Conservation (phyloP, 2,797 vertebrate genomes). For the Potorous gilbertii region DNA sequence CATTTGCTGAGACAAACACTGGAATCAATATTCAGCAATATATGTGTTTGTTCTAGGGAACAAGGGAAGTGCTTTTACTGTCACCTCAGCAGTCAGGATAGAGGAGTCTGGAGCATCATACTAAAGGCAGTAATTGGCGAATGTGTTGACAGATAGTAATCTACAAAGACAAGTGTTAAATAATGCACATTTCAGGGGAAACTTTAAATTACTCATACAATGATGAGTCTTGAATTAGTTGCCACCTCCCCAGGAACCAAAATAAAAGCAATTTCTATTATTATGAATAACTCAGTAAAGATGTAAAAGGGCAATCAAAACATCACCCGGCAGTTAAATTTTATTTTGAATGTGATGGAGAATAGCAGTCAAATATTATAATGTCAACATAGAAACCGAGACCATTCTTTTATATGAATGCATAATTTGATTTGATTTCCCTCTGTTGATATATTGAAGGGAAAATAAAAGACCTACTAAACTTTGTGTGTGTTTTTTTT, state of each 20-base stretch:
- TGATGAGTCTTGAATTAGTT: not conserved
- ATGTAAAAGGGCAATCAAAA: constrained; percentile 10
- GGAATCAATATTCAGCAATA: not conserved
- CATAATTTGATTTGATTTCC: not conserved
- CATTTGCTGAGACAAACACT: not conserved
- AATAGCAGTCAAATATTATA: not conserved
- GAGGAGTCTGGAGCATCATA: not conserved
- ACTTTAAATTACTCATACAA: not conserved
- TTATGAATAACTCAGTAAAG: constrained; percentile 6
- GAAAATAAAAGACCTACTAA: not conserved
- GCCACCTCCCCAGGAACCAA: not conserved
- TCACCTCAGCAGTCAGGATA: not conserved
- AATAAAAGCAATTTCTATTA: not conserved
- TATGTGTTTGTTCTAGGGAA: not conserved
- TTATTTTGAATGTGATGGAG: not conserved
- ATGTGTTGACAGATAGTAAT: constrained; percentile 14
- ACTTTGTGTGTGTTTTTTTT: not conserved
- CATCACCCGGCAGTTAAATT: not conserved
- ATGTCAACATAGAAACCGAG: not conserved
- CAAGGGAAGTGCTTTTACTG: not conserved
- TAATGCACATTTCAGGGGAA: not conserved
- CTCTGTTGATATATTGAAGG: not conserved
- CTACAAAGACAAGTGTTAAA: not conserved
- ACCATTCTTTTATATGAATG: not conserved
- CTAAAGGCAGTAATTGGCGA: not conserved